A percentile compares a stretch with the other conserved stretches of the same genome.
Evolutionary conservation across 53 echinoderm and acorn worm species (phyloP).

Genomic region (Stichopus horrens): DNA sequence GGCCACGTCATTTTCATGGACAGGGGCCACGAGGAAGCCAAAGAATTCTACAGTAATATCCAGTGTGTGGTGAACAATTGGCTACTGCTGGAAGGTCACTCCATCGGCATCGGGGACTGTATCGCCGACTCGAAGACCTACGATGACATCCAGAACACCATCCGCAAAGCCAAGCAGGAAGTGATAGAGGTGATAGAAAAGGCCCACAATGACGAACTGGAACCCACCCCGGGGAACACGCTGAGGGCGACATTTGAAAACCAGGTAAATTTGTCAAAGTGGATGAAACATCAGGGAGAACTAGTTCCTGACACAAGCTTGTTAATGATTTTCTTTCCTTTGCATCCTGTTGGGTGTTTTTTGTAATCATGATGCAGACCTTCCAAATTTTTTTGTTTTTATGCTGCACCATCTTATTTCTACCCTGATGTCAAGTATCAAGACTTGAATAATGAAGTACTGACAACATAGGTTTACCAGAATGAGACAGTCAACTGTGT

Average conservation of each 20-base stretch:
- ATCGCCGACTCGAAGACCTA: conserved; percentile 94
- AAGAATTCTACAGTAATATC: conserved; percentile 97
- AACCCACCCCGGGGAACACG: conserved; percentile 98
- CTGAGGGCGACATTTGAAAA: conserved; percentile 99
- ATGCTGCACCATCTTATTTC: no score
- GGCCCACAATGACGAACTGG: conserved; percentile 95
- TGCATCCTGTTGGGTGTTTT: no score
- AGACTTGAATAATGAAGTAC: no score
- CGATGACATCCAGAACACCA: conserved; percentile 95
- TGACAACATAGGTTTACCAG: no score
- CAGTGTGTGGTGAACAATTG: conserved; percentile 97
- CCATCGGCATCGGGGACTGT: conserved; percentile 95
- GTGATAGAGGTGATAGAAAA: conserved; percentile 99
- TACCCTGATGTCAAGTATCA: no score
- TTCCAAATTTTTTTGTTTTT: no score
- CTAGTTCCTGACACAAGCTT: no score
- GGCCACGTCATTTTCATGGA: conserved; percentile 98
- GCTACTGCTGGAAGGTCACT: conserved; percentile 89
- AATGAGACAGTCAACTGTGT: no score
- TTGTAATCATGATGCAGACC: no score
- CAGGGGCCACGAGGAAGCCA: conserved; percentile 83
- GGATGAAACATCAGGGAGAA: background rate
- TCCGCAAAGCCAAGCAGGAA: conserved; percentile 93
- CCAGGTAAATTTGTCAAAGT: conserved; percentile 58
- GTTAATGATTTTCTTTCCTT: no score